Evolutionary conservation across 2,797 vertebrate genomes (phyloP), one percentile per base, ranked within the genome.

Genomic region (Poeciliopsis presidionis): DNA sequence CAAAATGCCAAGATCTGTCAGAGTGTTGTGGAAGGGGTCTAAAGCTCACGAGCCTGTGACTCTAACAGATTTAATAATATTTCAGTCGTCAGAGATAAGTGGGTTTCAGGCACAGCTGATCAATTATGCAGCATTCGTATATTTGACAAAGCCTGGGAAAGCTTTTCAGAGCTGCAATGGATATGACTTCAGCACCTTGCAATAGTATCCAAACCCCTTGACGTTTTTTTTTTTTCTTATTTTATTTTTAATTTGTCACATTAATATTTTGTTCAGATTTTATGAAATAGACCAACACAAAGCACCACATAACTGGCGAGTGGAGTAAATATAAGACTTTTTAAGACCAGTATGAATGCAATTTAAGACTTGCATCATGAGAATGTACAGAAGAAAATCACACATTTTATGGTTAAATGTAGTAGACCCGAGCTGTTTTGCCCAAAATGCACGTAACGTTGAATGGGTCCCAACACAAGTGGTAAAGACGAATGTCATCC

Each of bases 1-100:
- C 88, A 93, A 91, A 90, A 93, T 90, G 86, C 87, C 91, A 90
- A 79, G 82, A 89, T 88, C 93, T 86, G 89, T 91, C 91, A 87
- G 82, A 71, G 82, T 75, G 79, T 78, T 81, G 83, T 81, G 70
- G 84, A 84, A 78, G 84, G 74, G 79, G 84, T 82, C 88, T 85
- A 82, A 77, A 86, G 85, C 90, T 89, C 77, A 76, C 81, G 81
- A 90, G 83, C 83, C 85, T 75, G 77, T 70, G 53, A 75, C 74
- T 84, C 63, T 33, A 77, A 79, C 69, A 84, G 82, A 83, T 30
- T 76, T 80, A 88, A 90, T 86, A 88, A 89, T 84, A 78, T 88
- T 89, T 88, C 74, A 85, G 84, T 80, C 74, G 51, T 41, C 77
- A 76, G 84, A 87, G 81, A 89, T 86, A 79, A 85, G 81, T 84